Conservation (phyloP, 1,140 invertebrate species). For the Orius insidiosus region DNA sequence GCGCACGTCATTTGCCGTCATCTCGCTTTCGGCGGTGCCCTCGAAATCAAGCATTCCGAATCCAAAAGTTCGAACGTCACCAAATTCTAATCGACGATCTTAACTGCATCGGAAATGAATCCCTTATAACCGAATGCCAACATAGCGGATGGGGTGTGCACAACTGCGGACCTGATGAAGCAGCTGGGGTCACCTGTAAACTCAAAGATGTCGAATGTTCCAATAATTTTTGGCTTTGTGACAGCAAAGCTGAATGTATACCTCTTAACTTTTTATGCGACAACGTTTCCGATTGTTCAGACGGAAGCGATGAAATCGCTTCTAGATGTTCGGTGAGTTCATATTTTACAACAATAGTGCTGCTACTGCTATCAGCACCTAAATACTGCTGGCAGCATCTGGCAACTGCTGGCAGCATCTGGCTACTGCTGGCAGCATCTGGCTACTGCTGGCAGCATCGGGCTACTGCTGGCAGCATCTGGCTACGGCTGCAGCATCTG, state of each 20-base stretch:
- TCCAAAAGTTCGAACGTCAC: slow-evolving; percentile 26
- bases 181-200: slow-evolving; percentile 46
- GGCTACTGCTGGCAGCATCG: no score
- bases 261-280: slow-evolving; percentile 47
- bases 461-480: no score
- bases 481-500: no score
- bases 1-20: slow-evolving; percentile 51
- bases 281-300: slow-evolving; percentile 44
- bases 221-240: slow-evolving; percentile 45
- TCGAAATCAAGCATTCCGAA: slow-evolving; percentile 29
- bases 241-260: slow-evolving; percentile 40
- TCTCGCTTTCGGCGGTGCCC: slow-evolving; percentile 42
- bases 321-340: slow-evolving; percentile 33
- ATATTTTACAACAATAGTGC: no score
- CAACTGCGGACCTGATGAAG: slow-evolving; percentile 49
- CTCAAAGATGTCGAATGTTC: slow-evolving; percentile 33
- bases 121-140: slow-evolving; percentile 42
- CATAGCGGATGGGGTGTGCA: slow-evolving; percentile 55
- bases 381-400: no score
- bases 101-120: slow-evolving; percentile 51
- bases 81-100: slow-evolving; percentile 51
- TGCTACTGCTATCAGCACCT: no score
- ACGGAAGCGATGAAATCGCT: slow-evolving; percentile 46
- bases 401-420: no score
- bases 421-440: no score